phyloP scores from a whole-genome alignment of 2,797 vertebrate species.

The Sus cebifrons region DNA sequence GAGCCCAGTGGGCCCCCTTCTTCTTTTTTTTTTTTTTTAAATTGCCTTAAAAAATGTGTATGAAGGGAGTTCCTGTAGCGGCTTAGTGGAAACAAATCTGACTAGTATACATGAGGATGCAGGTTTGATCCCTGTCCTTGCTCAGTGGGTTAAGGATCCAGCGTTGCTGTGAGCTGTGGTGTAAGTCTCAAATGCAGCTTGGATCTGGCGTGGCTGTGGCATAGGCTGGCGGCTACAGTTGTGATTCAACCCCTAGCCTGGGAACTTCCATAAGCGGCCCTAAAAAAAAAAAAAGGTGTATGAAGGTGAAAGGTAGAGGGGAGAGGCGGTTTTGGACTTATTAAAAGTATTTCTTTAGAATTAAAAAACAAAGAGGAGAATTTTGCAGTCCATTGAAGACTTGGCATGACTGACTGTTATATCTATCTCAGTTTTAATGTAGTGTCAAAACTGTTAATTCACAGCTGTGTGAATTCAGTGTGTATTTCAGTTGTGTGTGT shows the following conservation, averaged over 20 bases:
- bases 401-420: background rate
- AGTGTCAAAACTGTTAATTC: conserved; percentile 23
- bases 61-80: background rate
- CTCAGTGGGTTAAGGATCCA: too few species aligned
- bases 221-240: too few species aligned
- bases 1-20: background rate
- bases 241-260: too few species aligned
- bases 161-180: too few species aligned
- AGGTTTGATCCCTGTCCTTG: too few species aligned
- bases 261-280: too few species aligned
- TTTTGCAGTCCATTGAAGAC: background rate
- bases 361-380: conserved; percentile 19
- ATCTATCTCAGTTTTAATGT: background rate
- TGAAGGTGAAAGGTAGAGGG: background rate
- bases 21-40: background rate
- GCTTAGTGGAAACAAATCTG: too few species aligned
- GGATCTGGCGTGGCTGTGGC: too few species aligned
- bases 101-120: too few species aligned
- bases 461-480: background rate
- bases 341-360: conserved; percentile 32
- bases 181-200: too few species aligned
- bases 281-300: background rate
- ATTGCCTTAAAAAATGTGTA: conserved; percentile 6
- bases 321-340: background rate
- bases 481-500: background rate